phyloP scores from a whole-genome alignment of 1,140 invertebrate species.

The Camponotus vicinus region DNA sequence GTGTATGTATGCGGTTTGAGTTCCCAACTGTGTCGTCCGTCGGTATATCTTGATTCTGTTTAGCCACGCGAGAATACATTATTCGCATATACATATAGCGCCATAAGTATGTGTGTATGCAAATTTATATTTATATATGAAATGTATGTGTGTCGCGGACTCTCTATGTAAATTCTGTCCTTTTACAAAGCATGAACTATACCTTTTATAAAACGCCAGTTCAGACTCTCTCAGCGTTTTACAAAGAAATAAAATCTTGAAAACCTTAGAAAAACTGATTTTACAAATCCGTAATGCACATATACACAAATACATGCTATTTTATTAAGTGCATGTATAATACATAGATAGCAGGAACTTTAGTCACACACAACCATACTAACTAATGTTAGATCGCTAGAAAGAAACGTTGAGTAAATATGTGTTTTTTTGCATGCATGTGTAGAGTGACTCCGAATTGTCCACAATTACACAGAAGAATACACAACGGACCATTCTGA shows the following conservation, averaged over 20 bases:
- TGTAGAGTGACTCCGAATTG: conserved; percentile 1
- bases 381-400: background rate
- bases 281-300: no score
- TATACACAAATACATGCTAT: background rate
- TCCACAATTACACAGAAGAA: conserved; percentile 21
- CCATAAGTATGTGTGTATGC: background rate
- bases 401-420: conserved; percentile 43
- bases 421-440: conserved; percentile 28
- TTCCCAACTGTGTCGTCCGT: conserved; percentile 72
- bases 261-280: no score
- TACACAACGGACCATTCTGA: conserved; percentile 8
- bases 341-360: conserved; percentile 1
- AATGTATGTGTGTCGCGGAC: background rate
- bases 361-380: background rate
- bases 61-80: conserved; percentile 21
- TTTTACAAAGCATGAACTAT: no score
- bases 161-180: no score
- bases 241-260: no score
- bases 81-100: background rate
- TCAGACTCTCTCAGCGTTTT: no score
- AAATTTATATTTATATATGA: no score
- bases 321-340: background rate
- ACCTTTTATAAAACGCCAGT: no score
- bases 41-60: conserved; percentile 52
- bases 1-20: conserved; percentile 15